Conservation (phyloP, 2,113 vertebrate genomes). For the Lamprotornis superbus region DNA sequence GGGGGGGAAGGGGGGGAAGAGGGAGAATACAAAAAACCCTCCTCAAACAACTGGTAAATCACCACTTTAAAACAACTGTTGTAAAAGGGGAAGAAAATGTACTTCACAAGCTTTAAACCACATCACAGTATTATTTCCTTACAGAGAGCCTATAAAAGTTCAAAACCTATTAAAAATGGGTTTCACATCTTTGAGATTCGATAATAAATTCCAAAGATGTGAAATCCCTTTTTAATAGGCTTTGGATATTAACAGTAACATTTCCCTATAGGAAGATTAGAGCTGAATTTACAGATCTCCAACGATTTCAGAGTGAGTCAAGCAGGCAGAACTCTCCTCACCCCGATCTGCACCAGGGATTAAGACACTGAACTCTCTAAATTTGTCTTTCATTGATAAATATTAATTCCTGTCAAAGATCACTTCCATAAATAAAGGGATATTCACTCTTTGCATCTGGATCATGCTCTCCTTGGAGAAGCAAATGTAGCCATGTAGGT, state of each 20-base stretch:
- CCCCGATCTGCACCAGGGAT: not conserved
- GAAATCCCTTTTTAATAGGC: slow-evolving; percentile 26
- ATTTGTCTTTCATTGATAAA: not conserved
- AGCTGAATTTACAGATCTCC: not conserved
- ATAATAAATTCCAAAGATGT: not conserved
- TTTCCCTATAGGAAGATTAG: not conserved
- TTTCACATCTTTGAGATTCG: not conserved
- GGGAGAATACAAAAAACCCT: not conserved
- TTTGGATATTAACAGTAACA: slow-evolving; percentile 5
- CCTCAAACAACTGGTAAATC: not conserved
- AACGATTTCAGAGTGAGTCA: not conserved
- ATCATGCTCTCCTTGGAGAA: not conserved
- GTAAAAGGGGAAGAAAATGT: not conserved
- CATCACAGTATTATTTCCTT: not conserved
- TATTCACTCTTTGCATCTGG: not conserved
- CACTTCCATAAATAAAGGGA: not conserved
- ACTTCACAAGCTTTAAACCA: not conserved
- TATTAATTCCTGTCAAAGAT: not conserved
- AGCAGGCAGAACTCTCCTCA: not conserved
- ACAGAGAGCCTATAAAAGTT: not conserved
- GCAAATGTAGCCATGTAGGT: not conserved
- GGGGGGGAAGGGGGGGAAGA: accelerated
- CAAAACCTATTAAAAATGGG: not conserved
- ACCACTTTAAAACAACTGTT: not conserved
- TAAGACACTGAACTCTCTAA: not conserved